Evolutionary conservation across 2,888 invertebrate genomes (phyloP), one percentile per base, ranked within the genome.

Genomic region (Steromphala cineraria): DNA sequence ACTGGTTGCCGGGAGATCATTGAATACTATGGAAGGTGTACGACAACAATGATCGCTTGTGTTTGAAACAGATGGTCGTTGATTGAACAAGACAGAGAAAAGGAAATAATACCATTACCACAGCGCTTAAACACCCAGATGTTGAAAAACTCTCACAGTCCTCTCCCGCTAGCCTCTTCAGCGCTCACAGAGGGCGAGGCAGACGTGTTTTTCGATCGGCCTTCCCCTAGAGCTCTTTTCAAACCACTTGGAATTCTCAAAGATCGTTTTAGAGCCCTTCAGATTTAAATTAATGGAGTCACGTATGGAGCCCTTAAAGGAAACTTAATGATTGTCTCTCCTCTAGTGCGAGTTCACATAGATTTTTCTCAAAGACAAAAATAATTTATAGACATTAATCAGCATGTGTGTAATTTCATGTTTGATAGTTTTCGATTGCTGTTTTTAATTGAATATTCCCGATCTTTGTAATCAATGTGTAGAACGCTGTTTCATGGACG

Each of bases 161-260:
- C 71, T 19, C 28, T 71, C 40, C 31, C 28, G 71, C 31, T 10
- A 71, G 36, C 71, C 71, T 71, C 71, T 31, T 40, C 71, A 15
- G 10, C n/a, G 36, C 71, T 36, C 0, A 40, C 36, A 36, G 71
- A 71, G 36, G 71, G 71, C 31, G 40, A 5, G 40, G 19, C 71
- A 71, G 71, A 71, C 36, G 40, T 71, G 71, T 71, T 71, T 36
- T 71, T 71, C 71, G 71, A 71, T 71, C 71, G 36, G 36, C 36
- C 36, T 71, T 71, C n/a, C 71, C 71, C 10, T n/a, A 71, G 71
- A 71, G 40, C 40, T 71, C 71, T 71, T 71, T 71, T 31, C 36
- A 71, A 71, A 71, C 71, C 71, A 31, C 40, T 71, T 40, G 71
- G 71, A 71, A 71, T 36, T 31, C 71, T 21, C 40, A 31, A 40